Base-by-base conservation (phyloP, 1,140 invertebrate species). In the Hylaeus anthracinus region DNA sequence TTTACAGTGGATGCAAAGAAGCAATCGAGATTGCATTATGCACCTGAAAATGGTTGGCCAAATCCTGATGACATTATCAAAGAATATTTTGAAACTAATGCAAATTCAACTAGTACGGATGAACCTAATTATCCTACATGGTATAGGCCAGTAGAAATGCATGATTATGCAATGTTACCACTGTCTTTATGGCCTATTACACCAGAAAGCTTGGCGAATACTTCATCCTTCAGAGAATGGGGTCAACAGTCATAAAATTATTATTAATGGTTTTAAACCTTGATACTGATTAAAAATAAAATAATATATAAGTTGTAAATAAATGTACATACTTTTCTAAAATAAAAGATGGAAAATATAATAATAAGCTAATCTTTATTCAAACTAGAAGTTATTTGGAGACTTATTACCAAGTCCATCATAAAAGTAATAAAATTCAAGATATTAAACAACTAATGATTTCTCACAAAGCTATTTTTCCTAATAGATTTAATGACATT, bases 161-260 rank as follows among this genome's bases (percentile, higher is more conserved):
- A 94, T 58, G 91, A 86, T 76, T 92, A 93, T 82, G 84, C 90
- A 15, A 93, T 94, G 89, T 90, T 96, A 75, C 95, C 95, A 39
- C 95, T 94, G 15, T 96, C 95, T 43, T 55, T 96, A 15, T 94
- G 93, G 84, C 94, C 94, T 79, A 90, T 95, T 14, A 94, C 92
- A 53, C 86, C 91, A 0, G 92, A 94, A 58, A 94, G 94, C 86
- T 94, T 96, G 88, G 82, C 76, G 10, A 86, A 94, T 86, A 79
- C 39, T 3, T 90, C 90, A 14, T 88, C 90, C 66, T 91, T 95
- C 82, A 91, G 89, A 43, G 91, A 94, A 83, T 96, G 95, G 95
- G 94, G 95, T 72, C 82, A 41, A 82, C 0, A 12, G 26, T 9
- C 12, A 48, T 43, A 6, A 3, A 5, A 45, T 55, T 61, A 12